Conservation (phyloP, 2,888 invertebrate species). For the Rhogogaster chlorosoma region DNA sequence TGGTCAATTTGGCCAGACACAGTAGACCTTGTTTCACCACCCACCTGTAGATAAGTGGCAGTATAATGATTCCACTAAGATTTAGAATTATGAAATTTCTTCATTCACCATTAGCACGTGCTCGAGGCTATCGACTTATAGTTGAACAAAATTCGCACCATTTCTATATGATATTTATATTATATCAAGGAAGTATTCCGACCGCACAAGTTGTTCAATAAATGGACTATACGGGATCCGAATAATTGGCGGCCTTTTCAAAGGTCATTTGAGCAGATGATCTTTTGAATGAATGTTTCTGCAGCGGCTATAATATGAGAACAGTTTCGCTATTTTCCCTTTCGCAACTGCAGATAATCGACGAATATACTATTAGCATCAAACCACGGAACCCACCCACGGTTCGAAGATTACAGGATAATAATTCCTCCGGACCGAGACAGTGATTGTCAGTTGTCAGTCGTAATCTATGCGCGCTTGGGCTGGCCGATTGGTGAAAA, state of each 20-base stretch:
- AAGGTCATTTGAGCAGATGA: neutral
- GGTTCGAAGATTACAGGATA: conserved; percentile 73
- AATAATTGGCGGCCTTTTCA: neutral
- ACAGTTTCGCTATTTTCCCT: conserved; percentile 5
- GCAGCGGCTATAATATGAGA: neutral
- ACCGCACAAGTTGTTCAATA: neutral
- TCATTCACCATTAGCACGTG: neutral
- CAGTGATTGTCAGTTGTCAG: conserved; percentile 76
- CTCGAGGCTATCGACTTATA: neutral
- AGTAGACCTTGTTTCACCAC: conserved; percentile 7
- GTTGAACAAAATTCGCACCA: neutral
- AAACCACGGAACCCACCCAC: conserved; percentile 51
- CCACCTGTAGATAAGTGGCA: neutral
- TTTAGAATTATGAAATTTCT: neutral
- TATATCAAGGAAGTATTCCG: neutral
- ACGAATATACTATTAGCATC: conserved; percentile 9
- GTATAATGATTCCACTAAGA: neutral
- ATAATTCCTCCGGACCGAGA: conserved; percentile 74
- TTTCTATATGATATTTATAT: neutral
- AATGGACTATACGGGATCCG: neutral
- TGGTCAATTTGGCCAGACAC: conserved; percentile 19
- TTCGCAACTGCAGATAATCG: conserved; percentile 45
- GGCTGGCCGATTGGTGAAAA: conserved; percentile 56
- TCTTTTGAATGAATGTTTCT: neutral
- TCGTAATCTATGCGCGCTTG: conserved; percentile 65